A percentile compares a stretch with the other conserved stretches of the same genome.
Conservation (phyloP, 2,113 vertebrate genomes). For the Myrmecophaga tridactyla region DNA sequence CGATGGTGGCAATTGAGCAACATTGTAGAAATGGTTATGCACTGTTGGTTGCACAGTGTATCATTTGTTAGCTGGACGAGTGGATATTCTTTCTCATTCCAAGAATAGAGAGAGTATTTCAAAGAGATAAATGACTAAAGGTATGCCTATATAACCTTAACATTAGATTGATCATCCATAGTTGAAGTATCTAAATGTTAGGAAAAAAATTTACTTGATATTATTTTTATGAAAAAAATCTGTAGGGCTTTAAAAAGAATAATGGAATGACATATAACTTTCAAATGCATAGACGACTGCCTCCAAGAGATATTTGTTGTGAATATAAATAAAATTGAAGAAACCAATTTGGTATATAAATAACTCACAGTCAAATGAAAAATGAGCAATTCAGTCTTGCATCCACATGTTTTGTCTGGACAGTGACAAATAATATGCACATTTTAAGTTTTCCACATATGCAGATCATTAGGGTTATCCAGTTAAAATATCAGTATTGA, state of each 20-base stretch:
- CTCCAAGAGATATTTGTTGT: slow-evolving; percentile 2
- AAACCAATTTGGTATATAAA: slow-evolving; percentile 24
- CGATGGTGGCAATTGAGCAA: not conserved
- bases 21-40: not conserved
- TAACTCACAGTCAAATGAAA: not conserved
- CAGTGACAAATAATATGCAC: not conserved
- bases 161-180: not conserved
- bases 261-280: slow-evolving; percentile 1
- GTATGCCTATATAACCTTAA: not conserved
- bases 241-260: not conserved
- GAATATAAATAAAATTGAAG: slow-evolving; percentile 51
- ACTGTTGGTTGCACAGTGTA: not conserved
- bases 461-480: not conserved
- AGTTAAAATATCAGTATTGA: slow-evolving; percentile 39
- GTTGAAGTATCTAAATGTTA: not conserved
- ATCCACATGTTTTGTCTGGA: not conserved
- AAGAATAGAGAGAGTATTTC: not conserved
- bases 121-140: not conserved
- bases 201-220: not conserved
- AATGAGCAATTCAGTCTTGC: not conserved
- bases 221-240: not conserved
- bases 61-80: not conserved
- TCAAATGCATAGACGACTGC: slow-evolving; percentile 29
- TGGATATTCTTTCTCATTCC: slow-evolving; percentile 27
- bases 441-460: slow-evolving; percentile 15